Evolutionary conservation across 2,113 vertebrate genomes (phyloP), one percentile per base, ranked within the genome.

Genomic region (Climacteris rufus): DNA sequence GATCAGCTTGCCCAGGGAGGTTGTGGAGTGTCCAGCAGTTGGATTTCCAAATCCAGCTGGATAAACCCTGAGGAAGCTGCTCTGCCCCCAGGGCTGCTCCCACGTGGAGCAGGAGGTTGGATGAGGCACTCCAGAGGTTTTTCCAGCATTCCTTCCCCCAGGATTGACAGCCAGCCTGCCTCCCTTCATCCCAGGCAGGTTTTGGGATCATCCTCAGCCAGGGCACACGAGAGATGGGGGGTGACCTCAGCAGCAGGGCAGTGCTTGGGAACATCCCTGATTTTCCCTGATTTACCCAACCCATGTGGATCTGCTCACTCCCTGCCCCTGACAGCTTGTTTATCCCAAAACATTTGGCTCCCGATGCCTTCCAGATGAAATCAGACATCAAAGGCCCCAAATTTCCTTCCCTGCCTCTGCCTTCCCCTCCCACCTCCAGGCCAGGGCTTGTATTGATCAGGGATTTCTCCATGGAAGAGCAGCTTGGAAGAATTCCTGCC

Each of bases 261-360:
- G 39, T 7, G 18, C 44, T 64, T 53, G 87, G 91, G 82, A 74
- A 23, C 33, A 21, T 89, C 87, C 89, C 74, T n/a, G n/a, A 16
- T 60, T 74, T 79, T 35, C 25, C 64, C 54, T n/a, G n/a, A n/a
- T n/a, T n/a, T 89, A 72, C 61, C 87, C 63, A 74, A 54, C 21
- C 78, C 87, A 33, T n/a, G 78, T 78, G 89, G 83, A 79, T 53
- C 27, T 27, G 45, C 42, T 88, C 89, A 40, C 70, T 78, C 89
- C 91, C 86, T 50, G 49, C 78, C 60, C 74, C 90, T 72, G 90
- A 79, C 92, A 82, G 76, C 54, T 84, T 93, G 93, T 91, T 96
- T 93, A 92, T 86, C 59, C 90, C 25, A 50, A 61, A 69, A 61
- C 81, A 49, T 83, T 93, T 82, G 94, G 57, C 71, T 94, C 70